Evolutionary conservation across 2,888 invertebrate genomes (phyloP), one percentile per base, ranked within the genome.

Genomic region (Odontocolon sp.): DNA sequence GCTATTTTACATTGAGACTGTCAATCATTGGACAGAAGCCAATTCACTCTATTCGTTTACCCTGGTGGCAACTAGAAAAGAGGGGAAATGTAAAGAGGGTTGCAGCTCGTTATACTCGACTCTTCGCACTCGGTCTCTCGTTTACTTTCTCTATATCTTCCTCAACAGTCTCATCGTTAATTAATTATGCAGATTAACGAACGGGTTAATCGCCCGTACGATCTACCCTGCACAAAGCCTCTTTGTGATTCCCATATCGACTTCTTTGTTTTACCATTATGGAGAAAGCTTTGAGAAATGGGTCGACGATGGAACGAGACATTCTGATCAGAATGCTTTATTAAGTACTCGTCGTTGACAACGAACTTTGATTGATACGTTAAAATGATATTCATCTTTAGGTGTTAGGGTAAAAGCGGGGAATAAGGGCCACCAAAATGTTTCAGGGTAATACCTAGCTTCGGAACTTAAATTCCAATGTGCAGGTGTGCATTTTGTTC

Each of bases 171-270:
- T 61, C 50, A 47, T 67, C 64, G 74, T 72, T 80, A 77, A 80
- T 79, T 80, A 80, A 80, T 80, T 80, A 80, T 80, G 74, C 57
- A 77, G 75, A 79, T 80, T 79, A 79, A 80, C 79, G 69, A 72
- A 80, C 68, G 72, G 67, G 77, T 75, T 80, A 74, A 80, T 79
- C 80, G 76, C 26, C 64, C 38, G 73, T 74, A 69, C 78, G 67
- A 77, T 78, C 80, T 75, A 40, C 28, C 21, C 59, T 3, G 69
- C 59, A 77, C 75, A 78, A 78, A 73, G 68, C 63, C 71, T 64
- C 76, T 78, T 72, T 79, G 69, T 77, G 57, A 70, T 56, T 66
- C 59, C 57, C 59, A 40, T 73, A 76, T 75, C 74, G 69, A 40
- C 59, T 61, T 67, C 64, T 21, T 54, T 28, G 42, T 23, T 64